These are phyloP conservation scores for Drosophila mimetica DNA, from an alignment of 2,888 invertebrate genomes.

Conservation along the genomic window DNA sequence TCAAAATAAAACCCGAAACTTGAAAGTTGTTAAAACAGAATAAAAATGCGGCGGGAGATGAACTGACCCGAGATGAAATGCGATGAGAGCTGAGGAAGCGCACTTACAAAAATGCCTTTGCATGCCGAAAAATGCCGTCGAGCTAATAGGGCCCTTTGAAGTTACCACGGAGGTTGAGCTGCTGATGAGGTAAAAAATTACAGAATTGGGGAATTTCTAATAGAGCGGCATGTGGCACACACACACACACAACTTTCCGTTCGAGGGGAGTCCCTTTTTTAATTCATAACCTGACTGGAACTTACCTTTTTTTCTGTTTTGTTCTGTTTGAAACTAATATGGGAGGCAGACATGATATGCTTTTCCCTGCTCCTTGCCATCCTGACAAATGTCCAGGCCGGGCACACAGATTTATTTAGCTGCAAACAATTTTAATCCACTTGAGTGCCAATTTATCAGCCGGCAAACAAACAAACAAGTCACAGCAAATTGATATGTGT, in stretches of 20 bases:
- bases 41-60: conserved; percentile 12
- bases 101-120: conserved; percentile 75
- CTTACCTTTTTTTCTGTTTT: conserved; percentile 17
- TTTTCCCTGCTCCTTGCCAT: too few species aligned
- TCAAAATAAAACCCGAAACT: conserved; percentile 1
- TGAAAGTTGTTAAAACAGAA: conserved; percentile 36
- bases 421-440: conserved; percentile 80
- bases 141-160: conserved; percentile 76
- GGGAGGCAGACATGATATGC: conserved; percentile 12
- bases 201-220: conserved; percentile 19
- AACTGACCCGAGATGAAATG: conserved; percentile 17
- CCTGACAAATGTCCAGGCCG: conserved; percentile 60
- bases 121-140: conserved; percentile 63
- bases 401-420: conserved; percentile 65
- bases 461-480: conserved; percentile 12
- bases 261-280: conserved; percentile 7
- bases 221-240: conserved; percentile 11
- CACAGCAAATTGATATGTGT: conserved; percentile 30
- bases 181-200: conserved; percentile 28
- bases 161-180: conserved; percentile 38
- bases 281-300: conserved; percentile 23
- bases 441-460: conserved; percentile 84
- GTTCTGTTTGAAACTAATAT: conserved; percentile 26
- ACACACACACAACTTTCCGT: conserved; percentile 6
- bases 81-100: conserved; percentile 45